These are phyloP conservation scores for Andrena camellia DNA, from an alignment of 2,888 invertebrate species.

Conservation along the genomic window DNA sequence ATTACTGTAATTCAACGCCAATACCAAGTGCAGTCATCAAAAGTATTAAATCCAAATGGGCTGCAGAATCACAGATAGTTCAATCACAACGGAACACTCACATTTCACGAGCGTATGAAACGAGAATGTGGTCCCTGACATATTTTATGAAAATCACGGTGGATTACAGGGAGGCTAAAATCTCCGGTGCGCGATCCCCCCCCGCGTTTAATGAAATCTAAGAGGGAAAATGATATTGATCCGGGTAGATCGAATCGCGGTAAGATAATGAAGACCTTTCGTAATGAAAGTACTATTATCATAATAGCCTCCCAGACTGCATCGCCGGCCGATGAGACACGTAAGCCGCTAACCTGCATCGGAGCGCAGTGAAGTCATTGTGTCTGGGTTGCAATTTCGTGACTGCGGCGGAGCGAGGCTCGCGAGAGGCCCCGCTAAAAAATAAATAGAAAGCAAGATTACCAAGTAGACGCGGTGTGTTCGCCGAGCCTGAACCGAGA, in stretches of 20 bases:
- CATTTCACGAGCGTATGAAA: no score
- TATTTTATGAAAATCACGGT: no score
- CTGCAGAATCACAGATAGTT: background rate
- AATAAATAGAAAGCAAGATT: constrained; percentile 26
- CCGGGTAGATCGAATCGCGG: constrained; percentile 50
- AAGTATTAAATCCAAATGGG: background rate
- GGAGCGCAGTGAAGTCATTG: constrained; percentile 38
- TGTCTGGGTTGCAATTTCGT: constrained; percentile 41
- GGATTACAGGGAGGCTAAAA: background rate
- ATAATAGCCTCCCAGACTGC: constrained; percentile 34
- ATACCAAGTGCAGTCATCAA: no score
- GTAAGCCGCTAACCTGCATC: constrained; percentile 41
- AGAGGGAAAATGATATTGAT: constrained; percentile 51
- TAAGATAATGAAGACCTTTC: constrained; percentile 57
- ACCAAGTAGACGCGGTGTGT: background rate
- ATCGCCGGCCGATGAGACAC: constrained; percentile 43
- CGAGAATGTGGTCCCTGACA: no score
- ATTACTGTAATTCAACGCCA: no score
- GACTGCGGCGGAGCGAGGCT: constrained; percentile 2
- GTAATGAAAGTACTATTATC: constrained; percentile 49
- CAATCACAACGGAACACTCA: no score
- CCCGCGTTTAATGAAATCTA: constrained; percentile 38
- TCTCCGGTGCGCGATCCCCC: background rate
- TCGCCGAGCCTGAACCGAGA: background rate
- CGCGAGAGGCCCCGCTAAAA: background rate